Evolutionary conservation across 2,113 vertebrate genomes (phyloP).

Genomic region (Uropsilus gracilis): DNA sequence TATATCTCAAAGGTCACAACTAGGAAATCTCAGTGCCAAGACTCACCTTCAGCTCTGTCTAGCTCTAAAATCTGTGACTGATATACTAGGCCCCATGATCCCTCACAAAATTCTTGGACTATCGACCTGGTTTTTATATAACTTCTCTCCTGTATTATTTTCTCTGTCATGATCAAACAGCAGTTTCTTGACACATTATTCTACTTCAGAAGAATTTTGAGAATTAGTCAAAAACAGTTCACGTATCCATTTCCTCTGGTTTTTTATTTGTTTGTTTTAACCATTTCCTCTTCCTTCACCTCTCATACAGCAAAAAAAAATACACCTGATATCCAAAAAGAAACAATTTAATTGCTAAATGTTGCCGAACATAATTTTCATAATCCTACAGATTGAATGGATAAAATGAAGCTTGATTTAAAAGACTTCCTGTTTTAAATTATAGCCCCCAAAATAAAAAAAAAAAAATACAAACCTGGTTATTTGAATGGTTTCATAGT

Average conservation of each 20-base stretch:
- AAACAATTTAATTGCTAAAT: neutral
- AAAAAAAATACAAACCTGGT: neutral
- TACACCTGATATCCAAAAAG: neutral
- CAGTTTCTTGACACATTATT: neutral
- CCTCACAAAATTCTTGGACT: neutral
- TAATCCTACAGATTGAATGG: neutral
- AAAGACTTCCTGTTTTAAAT: neutral
- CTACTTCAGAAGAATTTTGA: neutral
- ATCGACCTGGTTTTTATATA: neutral
- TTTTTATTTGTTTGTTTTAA: constrained; percentile 53
- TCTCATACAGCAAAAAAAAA: neutral
- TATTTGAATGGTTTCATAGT: neutral
- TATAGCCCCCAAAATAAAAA: neutral
- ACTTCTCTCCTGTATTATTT: neutral
- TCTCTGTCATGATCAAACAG: neutral
- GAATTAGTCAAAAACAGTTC: neutral
- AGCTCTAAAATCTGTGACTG: neutral
- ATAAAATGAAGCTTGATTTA: neutral
- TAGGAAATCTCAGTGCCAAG: neutral
- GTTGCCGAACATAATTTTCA: neutral
- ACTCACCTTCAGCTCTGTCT: neutral
- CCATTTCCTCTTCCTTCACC: neutral
- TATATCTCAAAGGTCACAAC: neutral
- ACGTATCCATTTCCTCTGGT: neutral
- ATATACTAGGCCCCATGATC: neutral